Base-by-base conservation (phyloP, 2,797 vertebrate species). In the Molossus alvarezi region DNA sequence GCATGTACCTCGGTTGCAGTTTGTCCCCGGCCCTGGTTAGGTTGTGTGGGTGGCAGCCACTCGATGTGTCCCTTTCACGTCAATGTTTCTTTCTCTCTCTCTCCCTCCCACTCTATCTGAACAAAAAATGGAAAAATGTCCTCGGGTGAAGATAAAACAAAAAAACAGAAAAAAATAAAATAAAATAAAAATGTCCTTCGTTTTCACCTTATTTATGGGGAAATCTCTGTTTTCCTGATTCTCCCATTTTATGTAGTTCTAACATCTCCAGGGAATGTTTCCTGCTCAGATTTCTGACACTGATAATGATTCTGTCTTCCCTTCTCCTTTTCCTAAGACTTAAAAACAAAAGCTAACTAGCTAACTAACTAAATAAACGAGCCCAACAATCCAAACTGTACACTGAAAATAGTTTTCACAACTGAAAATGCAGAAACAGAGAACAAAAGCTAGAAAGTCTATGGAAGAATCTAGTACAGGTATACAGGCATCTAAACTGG, bases 401-500 rank as follows among this genome's bases (percentile, higher is more conserved):
- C 60, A 86, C 48, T 15, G 29, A 76, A 91, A 81, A 62, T n/a
- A 29, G 15, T 85, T 62, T 84, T 69, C 48, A 25, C 17, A 79
- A 81, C 1, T 8, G 41, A 91, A 94, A 93, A 76, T 10, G 7
- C 21, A 67, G 45, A 60, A 71, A 69, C 2, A 64, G 62, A 48
- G 1, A 89, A 48, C 15, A 33, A 57, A 53, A 60, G 29, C 51
- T 25, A 41, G 9, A 12, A 5, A n/a, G 37, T 64, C 51, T 48
- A 72, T 4, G 77, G 64, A 92, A 65, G n/a, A 62, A 55, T 67
- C 86, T 27, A 79, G 84, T 18, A 96, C 60, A 80, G 71, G 48
- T 3, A 21, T 15, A 57, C 75, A 33, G 33, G 33, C 73, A 72
- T 82, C 69, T 45, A 95, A 94, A 80, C 88, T 88, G 95, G 96